Conservation (phyloP, 2,797 vertebrate species). For the Spondyliosoma cantharus region DNA sequence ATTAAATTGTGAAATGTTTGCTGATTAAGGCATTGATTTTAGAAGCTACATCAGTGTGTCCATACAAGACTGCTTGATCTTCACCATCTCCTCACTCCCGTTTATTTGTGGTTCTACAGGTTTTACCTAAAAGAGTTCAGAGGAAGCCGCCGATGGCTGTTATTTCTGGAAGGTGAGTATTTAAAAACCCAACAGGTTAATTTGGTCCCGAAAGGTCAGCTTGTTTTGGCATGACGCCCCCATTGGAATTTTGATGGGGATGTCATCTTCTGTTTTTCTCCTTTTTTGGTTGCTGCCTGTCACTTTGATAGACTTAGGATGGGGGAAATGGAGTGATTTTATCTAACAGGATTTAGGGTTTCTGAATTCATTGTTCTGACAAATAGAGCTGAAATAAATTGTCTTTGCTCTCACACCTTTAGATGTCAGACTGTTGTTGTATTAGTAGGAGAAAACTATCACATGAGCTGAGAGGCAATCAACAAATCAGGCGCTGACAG, state of each 20-base stretch:
- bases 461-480: not conserved
- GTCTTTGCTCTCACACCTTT: not conserved
- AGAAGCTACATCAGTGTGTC: conserved; percentile 18
- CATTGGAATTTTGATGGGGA: conserved; percentile 74
- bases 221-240: conserved; percentile 66
- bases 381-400: not conserved
- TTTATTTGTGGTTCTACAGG: conserved; percentile 77
- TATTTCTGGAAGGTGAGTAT: conserved; percentile 88
- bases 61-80: conserved; percentile 41
- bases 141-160: conserved; percentile 85
- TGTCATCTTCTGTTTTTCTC: conserved; percentile 63
- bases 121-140: conserved; percentile 87
- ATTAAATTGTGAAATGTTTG: not conserved
- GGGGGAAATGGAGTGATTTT: conserved; percentile 9
- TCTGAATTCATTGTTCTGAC: not conserved
- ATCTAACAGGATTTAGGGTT: not conserved
- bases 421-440: not conserved
- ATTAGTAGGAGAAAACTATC: not conserved
- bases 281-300: conserved; percentile 59
- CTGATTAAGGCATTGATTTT: conserved; percentile 1
- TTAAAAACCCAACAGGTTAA: conserved; percentile 78
- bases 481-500: conserved; percentile 4
- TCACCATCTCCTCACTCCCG: conserved; percentile 45
- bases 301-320: conserved; percentile 20
- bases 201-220: conserved; percentile 78